Percentiles rank a stretch among this genome's conserved stretches.
Evolutionary conservation across 2,888 invertebrate species (phyloP).

Genomic region (Phengaris alcon): DNA sequence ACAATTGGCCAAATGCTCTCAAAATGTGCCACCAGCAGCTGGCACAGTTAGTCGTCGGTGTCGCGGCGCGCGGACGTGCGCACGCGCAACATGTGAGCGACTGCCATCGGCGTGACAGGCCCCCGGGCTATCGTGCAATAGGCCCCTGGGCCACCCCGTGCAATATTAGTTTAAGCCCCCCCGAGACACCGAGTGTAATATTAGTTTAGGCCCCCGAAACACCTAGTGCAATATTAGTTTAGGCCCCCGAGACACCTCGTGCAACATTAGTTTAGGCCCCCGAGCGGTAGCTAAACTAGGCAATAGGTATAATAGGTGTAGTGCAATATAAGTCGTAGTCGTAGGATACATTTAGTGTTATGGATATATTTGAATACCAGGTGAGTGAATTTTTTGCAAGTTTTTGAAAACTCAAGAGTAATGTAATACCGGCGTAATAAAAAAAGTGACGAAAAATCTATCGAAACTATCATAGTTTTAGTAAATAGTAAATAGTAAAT

Average conservation of each 20-base stretch:
- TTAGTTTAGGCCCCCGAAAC: constrained; percentile 39
- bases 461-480: no score
- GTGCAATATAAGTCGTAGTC: constrained; percentile 52
- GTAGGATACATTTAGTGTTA: constrained; percentile 42
- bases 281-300: constrained; percentile 49
- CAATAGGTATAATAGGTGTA: neutral
- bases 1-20: no score
- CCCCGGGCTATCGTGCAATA: neutral
- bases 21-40: no score
- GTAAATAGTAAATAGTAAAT: no score
- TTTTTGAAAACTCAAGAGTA: neutral
- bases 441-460: no score
- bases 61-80: constrained; percentile 18
- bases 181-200: constrained; percentile 35
- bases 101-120: neutral
- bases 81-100: constrained; percentile 3
- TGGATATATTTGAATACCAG: constrained; percentile 75
- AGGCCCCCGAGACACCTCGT: constrained; percentile 19
- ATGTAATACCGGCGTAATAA: no score
- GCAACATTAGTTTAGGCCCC: constrained; percentile 40
- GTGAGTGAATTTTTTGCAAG: constrained; percentile 49
- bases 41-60: constrained; percentile 1
- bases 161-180: neutral
- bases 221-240: constrained; percentile 50
- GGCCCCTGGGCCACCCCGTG: neutral